A percentile compares a stretch with the other conserved stretches of the same genome.
Evolutionary conservation across 2,113 vertebrate genomes (phyloP).

Genomic region (Odontesthes bonariensis): DNA sequence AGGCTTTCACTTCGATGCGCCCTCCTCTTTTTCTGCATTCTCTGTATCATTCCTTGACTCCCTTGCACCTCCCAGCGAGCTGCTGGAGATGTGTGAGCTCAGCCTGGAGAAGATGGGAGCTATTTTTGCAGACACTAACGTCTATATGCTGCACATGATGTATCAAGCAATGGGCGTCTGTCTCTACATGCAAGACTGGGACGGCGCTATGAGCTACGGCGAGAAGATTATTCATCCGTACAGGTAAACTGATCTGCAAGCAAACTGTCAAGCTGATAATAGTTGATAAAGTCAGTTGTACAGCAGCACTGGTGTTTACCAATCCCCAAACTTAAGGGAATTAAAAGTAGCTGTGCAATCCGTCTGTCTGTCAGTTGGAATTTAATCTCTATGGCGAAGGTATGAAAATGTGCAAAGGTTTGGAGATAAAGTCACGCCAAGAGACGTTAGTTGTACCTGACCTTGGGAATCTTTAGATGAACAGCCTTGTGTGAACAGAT

Average conservation of each 20-base stretch:
- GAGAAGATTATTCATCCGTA: constrained; percentile 89
- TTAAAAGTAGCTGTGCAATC: background rate
- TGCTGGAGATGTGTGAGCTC: constrained; percentile 96
- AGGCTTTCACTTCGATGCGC: background rate
- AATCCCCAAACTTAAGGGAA: background rate
- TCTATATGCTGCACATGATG: constrained; percentile 99
- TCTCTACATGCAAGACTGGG: constrained; percentile 98
- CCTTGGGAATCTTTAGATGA: background rate
- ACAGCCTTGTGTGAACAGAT: background rate
- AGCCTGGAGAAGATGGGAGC: constrained; percentile 96
- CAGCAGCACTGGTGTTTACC: background rate
- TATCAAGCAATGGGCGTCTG: constrained; percentile 99
- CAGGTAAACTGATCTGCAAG: constrained; percentile 62
- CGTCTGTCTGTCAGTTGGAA: background rate
- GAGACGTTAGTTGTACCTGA: background rate
- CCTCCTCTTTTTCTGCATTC: background rate
- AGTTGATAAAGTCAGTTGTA: background rate
- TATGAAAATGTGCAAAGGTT: background rate
- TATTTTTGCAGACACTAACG: constrained; percentile 93
- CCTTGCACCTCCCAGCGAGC: constrained; percentile 89
- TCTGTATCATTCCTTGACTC: constrained; percentile 85
- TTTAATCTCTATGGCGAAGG: background rate
- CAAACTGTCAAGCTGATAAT: background rate
- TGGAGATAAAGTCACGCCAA: background rate
- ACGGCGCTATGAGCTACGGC: constrained; percentile 92